Conservation (phyloP, 1,140 invertebrate species). For the Cephus cinctus region DNA sequence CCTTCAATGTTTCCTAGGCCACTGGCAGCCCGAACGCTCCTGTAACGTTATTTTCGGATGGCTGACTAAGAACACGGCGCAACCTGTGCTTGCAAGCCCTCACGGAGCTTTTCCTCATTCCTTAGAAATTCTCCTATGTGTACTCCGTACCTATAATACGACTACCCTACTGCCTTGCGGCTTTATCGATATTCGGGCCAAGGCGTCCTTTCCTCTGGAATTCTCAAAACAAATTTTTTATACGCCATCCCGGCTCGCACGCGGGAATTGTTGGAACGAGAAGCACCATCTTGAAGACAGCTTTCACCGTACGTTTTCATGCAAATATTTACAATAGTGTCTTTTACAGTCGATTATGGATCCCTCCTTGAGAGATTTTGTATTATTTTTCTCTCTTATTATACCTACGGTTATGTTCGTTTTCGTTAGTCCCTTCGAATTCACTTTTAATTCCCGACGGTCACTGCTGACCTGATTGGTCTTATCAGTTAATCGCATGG, state of each 20-base stretch:
- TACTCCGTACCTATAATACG: not conserved
- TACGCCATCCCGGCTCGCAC: no score
- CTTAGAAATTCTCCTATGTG: conserved; percentile 2
- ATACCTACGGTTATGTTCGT: no score
- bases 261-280: no score
- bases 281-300: no score
- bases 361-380: not conserved
- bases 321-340: no score
- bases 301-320: no score
- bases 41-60: conserved; percentile 34
- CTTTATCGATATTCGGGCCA: not conserved
- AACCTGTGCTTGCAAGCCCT: conserved; percentile 23
- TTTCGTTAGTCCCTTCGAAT: no score
- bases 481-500: no score
- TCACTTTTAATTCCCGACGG: no score
- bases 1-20: not conserved
- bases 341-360: not conserved
- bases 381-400: no score
- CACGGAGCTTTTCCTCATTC: conserved; percentile 18
- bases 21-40: not conserved
- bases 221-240: no score
- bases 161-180: not conserved
- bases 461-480: no score
- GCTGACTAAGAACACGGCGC: conserved; percentile 25
- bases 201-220: not conserved